phyloP scores from a whole-genome alignment of 2,888 invertebrate species.

The Lysandra bellargus region DNA sequence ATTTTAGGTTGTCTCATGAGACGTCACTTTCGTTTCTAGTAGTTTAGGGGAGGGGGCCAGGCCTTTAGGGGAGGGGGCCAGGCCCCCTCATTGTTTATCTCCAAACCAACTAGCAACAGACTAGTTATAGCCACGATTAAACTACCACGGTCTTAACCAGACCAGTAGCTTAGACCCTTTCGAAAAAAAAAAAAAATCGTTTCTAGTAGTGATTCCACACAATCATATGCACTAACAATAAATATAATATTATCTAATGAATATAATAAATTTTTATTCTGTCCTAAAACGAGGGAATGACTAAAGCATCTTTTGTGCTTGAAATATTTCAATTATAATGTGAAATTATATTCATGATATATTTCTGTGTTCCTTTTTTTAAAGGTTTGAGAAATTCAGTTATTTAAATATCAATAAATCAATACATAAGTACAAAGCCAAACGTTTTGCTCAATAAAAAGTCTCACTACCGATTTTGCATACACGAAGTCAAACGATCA shows the following conservation, averaged over 20 bases:
- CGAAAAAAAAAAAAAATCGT: too few species aligned
- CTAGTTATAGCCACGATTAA: too few species aligned
- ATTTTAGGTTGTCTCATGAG: neutral
- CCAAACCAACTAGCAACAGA: too few species aligned
- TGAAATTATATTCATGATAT: neutral
- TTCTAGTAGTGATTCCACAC: neutral
- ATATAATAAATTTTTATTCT: neutral
- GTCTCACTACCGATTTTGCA: slow-evolving; percentile 32
- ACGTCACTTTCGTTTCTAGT: neutral
- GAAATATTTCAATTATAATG: neutral
- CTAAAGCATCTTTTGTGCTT: neutral
- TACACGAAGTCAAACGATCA: slow-evolving; percentile 41
- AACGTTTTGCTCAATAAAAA: slow-evolving; percentile 5
- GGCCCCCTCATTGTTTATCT: too few species aligned
- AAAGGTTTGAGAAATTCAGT: slow-evolving; percentile 24
- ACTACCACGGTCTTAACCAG: too few species aligned
- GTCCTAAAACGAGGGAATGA: neutral
- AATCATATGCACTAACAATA: neutral
- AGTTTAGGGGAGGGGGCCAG: too few species aligned
- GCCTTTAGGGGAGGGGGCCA: too few species aligned
- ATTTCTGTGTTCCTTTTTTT: neutral
- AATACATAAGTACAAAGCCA: slow-evolving; percentile 30
- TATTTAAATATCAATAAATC: slow-evolving; percentile 55
- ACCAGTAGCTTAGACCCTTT: too few species aligned
- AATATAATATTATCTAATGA: neutral